Conservation (phyloP, 2,113 vertebrate genomes). For the Lophochroa leadbeateri region DNA sequence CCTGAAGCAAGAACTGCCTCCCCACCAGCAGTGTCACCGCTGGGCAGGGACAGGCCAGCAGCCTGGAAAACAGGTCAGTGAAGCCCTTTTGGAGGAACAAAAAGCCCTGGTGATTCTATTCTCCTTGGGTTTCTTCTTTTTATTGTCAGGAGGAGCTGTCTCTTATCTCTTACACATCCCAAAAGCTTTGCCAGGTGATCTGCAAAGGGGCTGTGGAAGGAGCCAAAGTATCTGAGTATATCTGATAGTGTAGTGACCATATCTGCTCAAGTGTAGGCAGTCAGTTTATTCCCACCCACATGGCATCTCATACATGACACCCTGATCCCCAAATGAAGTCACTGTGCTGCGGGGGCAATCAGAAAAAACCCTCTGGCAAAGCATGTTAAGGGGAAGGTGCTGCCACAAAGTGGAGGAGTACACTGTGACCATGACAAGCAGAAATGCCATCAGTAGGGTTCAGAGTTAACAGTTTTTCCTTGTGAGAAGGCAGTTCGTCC, state of each 20-base stretch:
- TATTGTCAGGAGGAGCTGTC: background rate
- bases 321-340: background rate
- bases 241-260: background rate
- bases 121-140: background rate
- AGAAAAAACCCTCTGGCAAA: background rate
- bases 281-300: background rate
- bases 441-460: background rate
- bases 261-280: fast-evolving
- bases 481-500: background rate
- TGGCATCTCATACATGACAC: fast-evolving
- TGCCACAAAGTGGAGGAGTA: background rate
- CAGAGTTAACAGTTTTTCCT: fast-evolving
- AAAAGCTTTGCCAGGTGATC: background rate
- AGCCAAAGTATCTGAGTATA: fast-evolving
- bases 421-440: fast-evolving
- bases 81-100: background rate
- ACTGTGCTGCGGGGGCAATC: background rate
- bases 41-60: background rate
- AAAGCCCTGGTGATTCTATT: background rate
- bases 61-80: background rate
- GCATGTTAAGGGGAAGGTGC: background rate
- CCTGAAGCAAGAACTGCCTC: background rate
- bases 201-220: background rate
- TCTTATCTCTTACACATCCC: no score
- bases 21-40: fast-evolving